Conservation (phyloP, 1,140 invertebrate genomes). For the Drosophila sulfurigaster region DNA sequence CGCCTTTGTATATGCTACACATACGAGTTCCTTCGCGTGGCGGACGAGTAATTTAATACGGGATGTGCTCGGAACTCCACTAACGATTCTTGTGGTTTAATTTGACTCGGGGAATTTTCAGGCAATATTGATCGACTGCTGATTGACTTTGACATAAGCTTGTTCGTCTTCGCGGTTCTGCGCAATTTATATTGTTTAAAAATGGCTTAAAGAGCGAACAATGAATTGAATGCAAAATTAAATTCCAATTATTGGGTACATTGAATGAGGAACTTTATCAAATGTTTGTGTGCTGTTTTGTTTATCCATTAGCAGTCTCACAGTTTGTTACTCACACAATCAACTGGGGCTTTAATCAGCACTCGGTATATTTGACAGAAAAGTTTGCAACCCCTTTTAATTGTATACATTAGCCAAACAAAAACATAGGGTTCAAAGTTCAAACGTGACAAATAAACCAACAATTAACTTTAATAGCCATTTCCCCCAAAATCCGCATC, state of each 20-base stretch:
- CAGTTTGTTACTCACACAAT: conserved; percentile 44
- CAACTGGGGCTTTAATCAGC: conserved; percentile 32
- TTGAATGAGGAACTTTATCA: neutral
- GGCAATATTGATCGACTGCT: conserved; percentile 7
- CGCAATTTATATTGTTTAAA: neutral
- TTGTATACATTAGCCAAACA: conserved; percentile 56
- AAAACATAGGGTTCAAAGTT: conserved; percentile 70
- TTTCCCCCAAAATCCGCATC: conserved; percentile 18
- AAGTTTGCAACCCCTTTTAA: conserved; percentile 50
- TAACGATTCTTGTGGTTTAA: conserved; percentile 13
- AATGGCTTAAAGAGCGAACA: neutral
- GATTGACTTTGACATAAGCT: neutral
- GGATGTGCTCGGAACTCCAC: neutral
- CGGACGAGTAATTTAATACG: conserved; percentile 15
- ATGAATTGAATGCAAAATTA: neutral
- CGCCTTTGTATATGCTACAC: conserved; percentile 33
- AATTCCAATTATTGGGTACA: neutral
- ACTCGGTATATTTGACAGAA: conserved; percentile 1
- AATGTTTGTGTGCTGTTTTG: neutral
- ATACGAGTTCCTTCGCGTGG: conserved; percentile 2
- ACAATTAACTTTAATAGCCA: conserved; percentile 75
- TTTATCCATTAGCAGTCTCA: conserved; percentile 24
- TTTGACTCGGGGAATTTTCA: neutral
- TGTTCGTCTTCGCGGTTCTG: neutral
- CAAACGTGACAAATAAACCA: conserved; percentile 78